Evolutionary conservation across 2,113 vertebrate genomes (phyloP).

Genomic region (Anas platyrhynchos): DNA sequence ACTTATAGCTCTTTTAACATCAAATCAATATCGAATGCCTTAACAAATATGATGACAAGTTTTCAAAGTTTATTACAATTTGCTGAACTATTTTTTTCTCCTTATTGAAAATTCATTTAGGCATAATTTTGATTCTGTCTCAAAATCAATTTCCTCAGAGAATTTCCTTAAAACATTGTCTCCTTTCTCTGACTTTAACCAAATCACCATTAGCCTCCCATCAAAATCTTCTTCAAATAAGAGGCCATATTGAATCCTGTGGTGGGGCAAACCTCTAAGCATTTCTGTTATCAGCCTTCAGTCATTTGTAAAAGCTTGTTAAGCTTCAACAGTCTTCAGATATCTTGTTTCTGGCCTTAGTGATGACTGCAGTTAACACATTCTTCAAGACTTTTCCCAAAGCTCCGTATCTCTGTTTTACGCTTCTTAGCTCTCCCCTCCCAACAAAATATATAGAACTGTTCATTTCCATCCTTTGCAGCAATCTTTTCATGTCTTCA

Average conservation of each 20-base stretch:
- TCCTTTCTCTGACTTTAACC: background rate
- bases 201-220: background rate
- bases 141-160: background rate
- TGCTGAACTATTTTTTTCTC: rapidly evolving
- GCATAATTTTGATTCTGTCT: background rate
- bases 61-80: background rate
- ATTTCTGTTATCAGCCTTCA: background rate
- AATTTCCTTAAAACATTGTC: background rate
- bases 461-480: background rate
- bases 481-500: background rate
- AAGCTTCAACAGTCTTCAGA: background rate
- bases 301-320: background rate
- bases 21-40: background rate
- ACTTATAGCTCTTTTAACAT: background rate
- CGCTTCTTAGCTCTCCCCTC: background rate
- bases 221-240: background rate
- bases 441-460: background rate
- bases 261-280: background rate
- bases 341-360: background rate
- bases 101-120: background rate
- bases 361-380: background rate
- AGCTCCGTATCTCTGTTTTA: background rate
- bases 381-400: background rate
- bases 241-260: background rate
- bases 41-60: background rate